phyloP scores from a whole-genome alignment of 2,113 vertebrate genomes.

The Pyxicephalus adspersus region DNA sequence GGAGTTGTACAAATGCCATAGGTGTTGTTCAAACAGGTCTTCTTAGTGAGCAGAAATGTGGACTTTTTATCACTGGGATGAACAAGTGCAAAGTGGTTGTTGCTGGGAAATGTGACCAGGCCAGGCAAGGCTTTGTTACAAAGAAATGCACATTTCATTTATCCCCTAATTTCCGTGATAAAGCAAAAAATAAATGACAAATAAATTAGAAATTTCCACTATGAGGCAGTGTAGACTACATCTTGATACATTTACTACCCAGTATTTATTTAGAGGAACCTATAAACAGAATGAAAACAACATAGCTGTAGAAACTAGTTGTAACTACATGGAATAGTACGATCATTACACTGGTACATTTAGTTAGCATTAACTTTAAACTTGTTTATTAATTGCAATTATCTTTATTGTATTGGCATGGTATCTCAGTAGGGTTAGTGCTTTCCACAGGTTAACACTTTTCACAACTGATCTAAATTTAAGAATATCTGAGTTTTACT shows the following conservation, averaged over 20 bases:
- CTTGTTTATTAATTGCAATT: no score
- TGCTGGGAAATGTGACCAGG: conserved; percentile 64
- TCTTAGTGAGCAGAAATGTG: background rate
- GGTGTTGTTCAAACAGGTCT: background rate
- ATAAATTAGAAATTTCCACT: background rate
- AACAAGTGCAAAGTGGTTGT: conserved; percentile 67
- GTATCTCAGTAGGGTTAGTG: no score
- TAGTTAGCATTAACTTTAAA: background rate
- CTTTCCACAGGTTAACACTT: no score
- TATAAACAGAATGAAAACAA: background rate
- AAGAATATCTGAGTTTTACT: no score
- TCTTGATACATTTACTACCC: background rate
- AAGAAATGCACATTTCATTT: conserved; percentile 57
- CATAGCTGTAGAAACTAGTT: background rate
- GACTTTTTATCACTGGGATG: conserved; percentile 57
- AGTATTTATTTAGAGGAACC: background rate
- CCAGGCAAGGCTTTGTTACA: conserved; percentile 71
- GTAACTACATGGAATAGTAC: background rate
- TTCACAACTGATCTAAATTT: no score
- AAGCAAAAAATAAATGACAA: background rate
- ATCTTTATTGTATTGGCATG: no score
- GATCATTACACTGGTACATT: background rate
- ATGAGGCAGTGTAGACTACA: conserved; percentile 12
- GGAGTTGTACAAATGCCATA: background rate
- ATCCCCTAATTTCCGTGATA: background rate